phyloP scores from a whole-genome alignment of 2,113 vertebrate species.

The Galemys pyrenaicus region DNA sequence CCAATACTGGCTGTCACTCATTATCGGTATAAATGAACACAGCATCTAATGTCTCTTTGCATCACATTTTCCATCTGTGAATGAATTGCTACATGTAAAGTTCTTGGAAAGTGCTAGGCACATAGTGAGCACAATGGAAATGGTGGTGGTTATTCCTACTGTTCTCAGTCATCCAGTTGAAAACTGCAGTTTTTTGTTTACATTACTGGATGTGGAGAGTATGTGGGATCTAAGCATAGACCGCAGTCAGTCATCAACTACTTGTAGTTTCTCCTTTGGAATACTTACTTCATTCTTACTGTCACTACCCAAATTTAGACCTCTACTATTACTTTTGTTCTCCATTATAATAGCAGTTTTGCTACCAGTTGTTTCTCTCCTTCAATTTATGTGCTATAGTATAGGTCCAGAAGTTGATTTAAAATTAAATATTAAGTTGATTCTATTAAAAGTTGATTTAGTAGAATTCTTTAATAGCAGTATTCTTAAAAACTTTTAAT shows the following conservation, averaged over 20 bases:
- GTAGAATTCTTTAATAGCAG: not conserved
- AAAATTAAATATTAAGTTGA: no score
- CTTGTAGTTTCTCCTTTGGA: slow-evolving; percentile 23
- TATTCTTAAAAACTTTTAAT: not conserved
- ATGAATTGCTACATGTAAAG: no score
- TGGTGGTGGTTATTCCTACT: not conserved
- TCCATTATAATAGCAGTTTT: not conserved
- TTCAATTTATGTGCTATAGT: not conserved
- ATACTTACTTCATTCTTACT: not conserved
- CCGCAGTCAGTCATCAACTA: not conserved
- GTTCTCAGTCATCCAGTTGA: not conserved
- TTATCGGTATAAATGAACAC: not conserved
- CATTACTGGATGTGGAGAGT: not conserved
- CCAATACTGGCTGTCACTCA: not conserved
- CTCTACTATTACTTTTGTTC: not conserved
- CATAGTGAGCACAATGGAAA: not conserved
- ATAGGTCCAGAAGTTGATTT: no score
- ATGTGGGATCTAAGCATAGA: not conserved
- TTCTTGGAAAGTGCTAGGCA: not conserved
- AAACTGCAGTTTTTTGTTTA: slow-evolving; percentile 6
- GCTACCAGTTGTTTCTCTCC: not conserved
- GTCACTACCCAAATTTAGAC: not conserved
- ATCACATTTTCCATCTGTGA: not conserved
- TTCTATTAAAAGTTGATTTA: not conserved
- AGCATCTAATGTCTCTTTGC: not conserved